These are phyloP conservation scores for Hippoglossus hippoglossus DNA, from an alignment of 2,797 vertebrate species.

Conservation along the genomic window DNA sequence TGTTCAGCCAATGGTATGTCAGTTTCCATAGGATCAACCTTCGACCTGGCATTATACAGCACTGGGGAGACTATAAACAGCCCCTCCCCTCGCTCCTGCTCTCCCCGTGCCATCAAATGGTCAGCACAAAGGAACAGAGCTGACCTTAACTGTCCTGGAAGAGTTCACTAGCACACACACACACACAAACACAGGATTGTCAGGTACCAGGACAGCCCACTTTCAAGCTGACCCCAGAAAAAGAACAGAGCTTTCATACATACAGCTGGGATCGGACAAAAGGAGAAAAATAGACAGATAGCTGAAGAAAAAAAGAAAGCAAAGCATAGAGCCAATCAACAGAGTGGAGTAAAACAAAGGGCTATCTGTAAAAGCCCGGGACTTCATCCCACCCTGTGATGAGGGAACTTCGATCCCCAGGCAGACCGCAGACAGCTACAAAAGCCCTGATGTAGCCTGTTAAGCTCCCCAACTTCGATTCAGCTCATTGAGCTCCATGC, in stretches of 20 bases:
- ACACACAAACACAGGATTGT: slow-evolving; percentile 7
- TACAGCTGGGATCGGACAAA: slow-evolving; percentile 41
- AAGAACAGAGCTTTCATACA: slow-evolving; percentile 53
- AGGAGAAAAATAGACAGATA: slow-evolving; percentile 27
- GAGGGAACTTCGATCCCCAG: slow-evolving; percentile 66
- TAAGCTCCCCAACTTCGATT: slow-evolving; percentile 67
- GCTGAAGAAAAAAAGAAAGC: neutral
- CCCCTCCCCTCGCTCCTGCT: slow-evolving; percentile 35
- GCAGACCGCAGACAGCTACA: slow-evolving; percentile 29
- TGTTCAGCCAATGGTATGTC: slow-evolving; percentile 45
- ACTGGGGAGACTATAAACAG: slow-evolving; percentile 48
- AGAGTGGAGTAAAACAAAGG: slow-evolving; percentile 67
- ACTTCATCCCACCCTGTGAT: slow-evolving; percentile 64
- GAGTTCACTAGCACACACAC: slow-evolving; percentile 11
- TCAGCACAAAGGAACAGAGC: slow-evolving; percentile 74
- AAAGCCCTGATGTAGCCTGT: slow-evolving; percentile 57
- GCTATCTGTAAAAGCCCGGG: slow-evolving; percentile 65
- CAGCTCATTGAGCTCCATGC: slow-evolving; percentile 50
- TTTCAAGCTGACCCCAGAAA: slow-evolving; percentile 25
- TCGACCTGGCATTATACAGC: slow-evolving; percentile 42
- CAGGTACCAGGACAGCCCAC: slow-evolving; percentile 20
- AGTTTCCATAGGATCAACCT: slow-evolving; percentile 68
- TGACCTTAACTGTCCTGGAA: slow-evolving; percentile 66
- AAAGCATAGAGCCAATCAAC: slow-evolving; percentile 54
- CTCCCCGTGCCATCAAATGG: slow-evolving; percentile 49